Evolutionary conservation across 1,140 invertebrate genomes (phyloP).

Genomic region (Bombus confusus): DNA sequence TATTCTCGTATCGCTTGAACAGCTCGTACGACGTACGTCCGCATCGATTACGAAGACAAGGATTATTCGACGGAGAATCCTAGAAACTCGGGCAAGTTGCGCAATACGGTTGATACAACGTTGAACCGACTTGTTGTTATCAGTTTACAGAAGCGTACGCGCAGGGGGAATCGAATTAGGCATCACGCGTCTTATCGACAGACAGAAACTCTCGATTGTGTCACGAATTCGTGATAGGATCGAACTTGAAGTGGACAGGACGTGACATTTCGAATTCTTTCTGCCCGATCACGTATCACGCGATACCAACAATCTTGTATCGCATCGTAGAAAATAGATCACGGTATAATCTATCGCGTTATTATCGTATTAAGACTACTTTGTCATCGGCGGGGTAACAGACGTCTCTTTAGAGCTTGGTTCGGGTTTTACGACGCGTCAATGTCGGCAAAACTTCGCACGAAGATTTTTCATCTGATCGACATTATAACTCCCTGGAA

Average conservation of each 20-base stretch:
- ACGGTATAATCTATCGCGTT: conserved; percentile 13
- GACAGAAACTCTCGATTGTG: background rate
- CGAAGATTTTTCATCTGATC: background rate
- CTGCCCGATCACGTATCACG: background rate
- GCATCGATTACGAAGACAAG: background rate
- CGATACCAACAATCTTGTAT: conserved; percentile 13
- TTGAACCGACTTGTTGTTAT: background rate
- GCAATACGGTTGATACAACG: background rate
- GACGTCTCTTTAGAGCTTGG: background rate
- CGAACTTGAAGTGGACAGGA: no score
- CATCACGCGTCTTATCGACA: background rate
- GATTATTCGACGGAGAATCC: background rate
- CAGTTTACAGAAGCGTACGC: background rate
- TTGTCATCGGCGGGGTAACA: conserved; percentile 2
- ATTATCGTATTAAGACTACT: conserved; percentile 38
- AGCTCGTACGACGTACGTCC: background rate
- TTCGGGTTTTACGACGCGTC: background rate
- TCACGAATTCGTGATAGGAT: background rate
- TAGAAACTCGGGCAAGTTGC: background rate
- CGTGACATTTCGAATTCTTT: background rate
- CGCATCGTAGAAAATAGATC: background rate
- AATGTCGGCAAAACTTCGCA: background rate
- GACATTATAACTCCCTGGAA: background rate
- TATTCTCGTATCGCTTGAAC: background rate
- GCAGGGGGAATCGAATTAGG: background rate